Base-by-base conservation (phyloP, 2,113 vertebrate genomes). In the Thunnus maccoyii region DNA sequence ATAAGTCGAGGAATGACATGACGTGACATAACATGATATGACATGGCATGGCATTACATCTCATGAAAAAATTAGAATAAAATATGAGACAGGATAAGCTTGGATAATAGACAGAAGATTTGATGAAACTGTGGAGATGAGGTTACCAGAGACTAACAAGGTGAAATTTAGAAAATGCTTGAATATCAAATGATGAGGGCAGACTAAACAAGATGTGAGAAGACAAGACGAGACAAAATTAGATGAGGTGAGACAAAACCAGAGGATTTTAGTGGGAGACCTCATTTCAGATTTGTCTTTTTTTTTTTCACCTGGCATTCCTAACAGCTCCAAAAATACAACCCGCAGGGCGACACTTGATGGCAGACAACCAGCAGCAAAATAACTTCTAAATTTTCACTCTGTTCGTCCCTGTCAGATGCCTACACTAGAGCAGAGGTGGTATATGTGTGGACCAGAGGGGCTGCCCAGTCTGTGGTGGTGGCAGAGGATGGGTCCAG, bases 401-500 rank as follows among this genome's bases (percentile, higher is more conserved):
- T 82, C 52, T 18, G 2, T 55, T 60, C 11, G 10, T 63, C 68
- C 32, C 27, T 20, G 9, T 17, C 64, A 99, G 98, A 99, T 94
- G 98, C 98, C 76, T 99, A 99, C 60, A 99, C 98, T 5, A 96
- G 96, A 83, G 97, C 97, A 18, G 98, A 99, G 88, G 98, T 99
- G 57, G 97, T 98, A 30, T 99, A 99, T 2, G 96, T 97, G 75
- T 99, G 98, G 98, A 99, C 98, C 18, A 94, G 96, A 82, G 98
- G 97, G 41, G 97, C 98, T 5, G 96, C 96, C 13, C 94, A 96
- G 66, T 99, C 98, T 0, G 98, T 99, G 80, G 98, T 99, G 52
- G 98, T 99, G 76, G 98, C 98, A 36, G 98, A 99, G 83, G 98
- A 99, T 0, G 98, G 98, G 16, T 99, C 98, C 63, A 96, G 98